Percentiles rank a stretch among this genome's conserved stretches.
These are phyloP conservation scores for Drosophila neonasuta DNA, from an alignment of 2,888 invertebrate genomes.

Conservation along the genomic window DNA sequence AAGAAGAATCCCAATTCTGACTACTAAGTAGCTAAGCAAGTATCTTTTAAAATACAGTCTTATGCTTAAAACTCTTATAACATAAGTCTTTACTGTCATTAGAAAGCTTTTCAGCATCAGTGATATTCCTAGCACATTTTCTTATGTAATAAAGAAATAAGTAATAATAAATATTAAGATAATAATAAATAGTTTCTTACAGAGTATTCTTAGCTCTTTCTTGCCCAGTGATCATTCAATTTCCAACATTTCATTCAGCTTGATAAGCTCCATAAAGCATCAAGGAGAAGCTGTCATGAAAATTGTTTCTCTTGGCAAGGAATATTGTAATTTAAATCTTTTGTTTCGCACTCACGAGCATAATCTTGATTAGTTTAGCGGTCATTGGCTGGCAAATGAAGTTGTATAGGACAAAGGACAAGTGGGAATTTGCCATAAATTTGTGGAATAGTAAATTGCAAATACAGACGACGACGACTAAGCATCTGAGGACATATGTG, in stretches of 20 bases:
- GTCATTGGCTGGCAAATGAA: conserved; percentile 45
- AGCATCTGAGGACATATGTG: conserved; percentile 8
- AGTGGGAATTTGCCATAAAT: conserved; percentile 40
- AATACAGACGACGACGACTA: neutral
- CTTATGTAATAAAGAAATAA: too few relatives aligned
- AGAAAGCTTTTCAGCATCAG: too few relatives aligned
- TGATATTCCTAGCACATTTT: too few relatives aligned
- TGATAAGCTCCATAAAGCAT: conserved; percentile 1
- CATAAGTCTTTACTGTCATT: too few relatives aligned
- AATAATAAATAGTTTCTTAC: neutral
- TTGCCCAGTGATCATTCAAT: neutral
- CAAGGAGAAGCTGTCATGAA: conserved; percentile 4
- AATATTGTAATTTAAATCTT: conserved; percentile 32
- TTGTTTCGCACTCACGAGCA: conserved; percentile 23
- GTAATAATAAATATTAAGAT: too few relatives aligned
- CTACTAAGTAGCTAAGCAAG: too few relatives aligned
- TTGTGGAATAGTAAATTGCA: conserved; percentile 31
- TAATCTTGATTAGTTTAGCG: conserved; percentile 49
- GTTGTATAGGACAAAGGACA: conserved; percentile 37
- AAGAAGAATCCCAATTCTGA: too few relatives aligned
- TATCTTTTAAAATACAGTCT: too few relatives aligned
- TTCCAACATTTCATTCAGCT: neutral
- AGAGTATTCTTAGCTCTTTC: neutral
- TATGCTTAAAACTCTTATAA: too few relatives aligned
- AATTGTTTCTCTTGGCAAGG: conserved; percentile 8